Base-by-base conservation (phyloP, 2,888 invertebrate species). In the Cheilosia soror region DNA sequence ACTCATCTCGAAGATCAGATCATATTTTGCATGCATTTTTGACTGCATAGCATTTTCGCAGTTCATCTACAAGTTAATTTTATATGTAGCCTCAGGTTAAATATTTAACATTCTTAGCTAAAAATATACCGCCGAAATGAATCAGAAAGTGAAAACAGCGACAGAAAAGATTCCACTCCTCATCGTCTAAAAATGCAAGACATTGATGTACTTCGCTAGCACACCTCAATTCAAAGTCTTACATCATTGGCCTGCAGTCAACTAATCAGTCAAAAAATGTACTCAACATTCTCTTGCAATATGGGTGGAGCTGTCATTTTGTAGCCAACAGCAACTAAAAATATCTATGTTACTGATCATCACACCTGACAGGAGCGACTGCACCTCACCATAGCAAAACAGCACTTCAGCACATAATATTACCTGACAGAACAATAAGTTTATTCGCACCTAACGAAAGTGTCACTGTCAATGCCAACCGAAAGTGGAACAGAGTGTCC, bases 401-500 rank as follows among this genome's bases (percentile, higher is more conserved):
- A 20, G 1, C 20, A 20, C 20, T 20, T n/a, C n/a, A 15, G 25
- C 49, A 25, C 33, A 37, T 4, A 20, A 37, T 37, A 37, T 11
- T 37, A 11, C 37, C 4, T 63, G 51, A 69, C 65, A 82, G 42
- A 44, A 71, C 76, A 76, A 66, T 72, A 78, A 78, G 72, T 72
- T 83, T 68, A 68, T 77, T 83, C 72, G 33, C 29, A 66, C 71
- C 65, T 27, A 49, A 82, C 40, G 65, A 65, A 71, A 82, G 65
- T 82, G 71, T 82, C 77, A 82, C 65, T 82, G 82, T 77, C 82
- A 82, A 77, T 82, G 82, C 57, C 78, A 78, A 79, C 68, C 44
- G 78, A 83, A 83, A 78, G 83, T 83, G 68, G 78, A 78, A 78
- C 78, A 57, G 62, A 72, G 33, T 27, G 25, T 55, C 11, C 13